These are phyloP conservation scores for Gari tellinella DNA, from an alignment of 2,888 invertebrate genomes.

Conservation along the genomic window DNA sequence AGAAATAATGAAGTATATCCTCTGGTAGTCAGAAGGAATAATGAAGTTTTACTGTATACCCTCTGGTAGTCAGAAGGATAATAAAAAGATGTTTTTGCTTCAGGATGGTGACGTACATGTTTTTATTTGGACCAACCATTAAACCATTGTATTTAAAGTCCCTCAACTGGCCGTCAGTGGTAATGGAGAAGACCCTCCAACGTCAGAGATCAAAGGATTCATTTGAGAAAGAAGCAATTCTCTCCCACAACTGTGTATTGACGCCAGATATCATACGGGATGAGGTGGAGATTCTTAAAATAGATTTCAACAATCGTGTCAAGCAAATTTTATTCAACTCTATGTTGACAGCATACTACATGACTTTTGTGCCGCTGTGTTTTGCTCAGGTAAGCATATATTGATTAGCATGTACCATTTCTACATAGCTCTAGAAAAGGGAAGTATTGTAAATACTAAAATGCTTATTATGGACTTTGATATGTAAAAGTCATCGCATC, in stretches of 20 bases:
- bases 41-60: too few relatives aligned
- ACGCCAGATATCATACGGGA: slow-evolving; percentile 87
- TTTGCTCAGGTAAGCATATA: slow-evolving; percentile 90
- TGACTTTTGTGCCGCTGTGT: slow-evolving; percentile 94
- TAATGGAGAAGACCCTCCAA: slow-evolving; percentile 58
- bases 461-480: too few relatives aligned
- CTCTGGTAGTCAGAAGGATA: too few relatives aligned
- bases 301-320: slow-evolving; percentile 94
- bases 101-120: slow-evolving; percentile 83
- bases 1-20: too few relatives aligned
- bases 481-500: too few relatives aligned
- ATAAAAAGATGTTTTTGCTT: slow-evolving; percentile 60
- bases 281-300: slow-evolving; percentile 93
- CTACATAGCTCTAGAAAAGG: too few relatives aligned
- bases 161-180: slow-evolving; percentile 75
- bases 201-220: slow-evolving; percentile 38
- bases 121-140: slow-evolving; percentile 92
- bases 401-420: too few relatives aligned
- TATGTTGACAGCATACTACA: slow-evolving; percentile 93
- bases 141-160: slow-evolving; percentile 90
- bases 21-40: too few relatives aligned
- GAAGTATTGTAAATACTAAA: too few relatives aligned
- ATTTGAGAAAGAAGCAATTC: slow-evolving; percentile 46
- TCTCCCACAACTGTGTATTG: slow-evolving; percentile 84
- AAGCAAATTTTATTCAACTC: slow-evolving; percentile 95